Evolutionary conservation across 1,140 invertebrate species (phyloP).

Genomic region (Hesperophylax magnus): DNA sequence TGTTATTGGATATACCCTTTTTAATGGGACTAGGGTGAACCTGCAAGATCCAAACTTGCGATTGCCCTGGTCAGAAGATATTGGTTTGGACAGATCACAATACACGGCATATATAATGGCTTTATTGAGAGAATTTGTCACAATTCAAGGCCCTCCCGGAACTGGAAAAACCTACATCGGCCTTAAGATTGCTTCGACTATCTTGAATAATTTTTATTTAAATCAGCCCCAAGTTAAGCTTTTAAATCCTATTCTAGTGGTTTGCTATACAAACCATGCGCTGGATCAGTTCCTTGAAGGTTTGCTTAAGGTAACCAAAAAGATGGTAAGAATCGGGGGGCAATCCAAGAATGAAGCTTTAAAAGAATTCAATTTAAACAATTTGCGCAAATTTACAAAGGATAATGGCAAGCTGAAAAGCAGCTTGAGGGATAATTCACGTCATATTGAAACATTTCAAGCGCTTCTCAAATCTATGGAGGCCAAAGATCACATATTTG

Average conservation of each 20-base stretch:
- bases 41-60: conserved; percentile 58
- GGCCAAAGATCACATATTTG: conserved; percentile 24
- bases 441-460: conserved; percentile 2
- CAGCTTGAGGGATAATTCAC: background rate
- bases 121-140: conserved; percentile 74
- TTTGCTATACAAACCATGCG: conserved; percentile 91
- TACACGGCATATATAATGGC: conserved; percentile 73
- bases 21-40: conserved; percentile 29
- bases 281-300: conserved; percentile 91
- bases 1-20: background rate
- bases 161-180: conserved; percentile 88
- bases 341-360: conserved; percentile 76
- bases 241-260: conserved; percentile 74
- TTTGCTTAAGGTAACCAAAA: conserved; percentile 70
- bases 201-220: conserved; percentile 70
- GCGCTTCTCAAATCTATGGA: background rate
- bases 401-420: background rate
- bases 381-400: conserved; percentile 40
- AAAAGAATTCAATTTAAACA: conserved; percentile 67
- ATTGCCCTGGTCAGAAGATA: conserved; percentile 64
- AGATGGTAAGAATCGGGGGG: conserved; percentile 81
- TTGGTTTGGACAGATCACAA: conserved; percentile 75
- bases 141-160: conserved; percentile 88
- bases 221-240: conserved; percentile 61
- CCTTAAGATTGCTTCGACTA: conserved; percentile 74